Percentiles rank a stretch among this genome's conserved stretches.
phyloP scores from a whole-genome alignment of 2,113 vertebrate species.

The Eulemur rufifrons region DNA sequence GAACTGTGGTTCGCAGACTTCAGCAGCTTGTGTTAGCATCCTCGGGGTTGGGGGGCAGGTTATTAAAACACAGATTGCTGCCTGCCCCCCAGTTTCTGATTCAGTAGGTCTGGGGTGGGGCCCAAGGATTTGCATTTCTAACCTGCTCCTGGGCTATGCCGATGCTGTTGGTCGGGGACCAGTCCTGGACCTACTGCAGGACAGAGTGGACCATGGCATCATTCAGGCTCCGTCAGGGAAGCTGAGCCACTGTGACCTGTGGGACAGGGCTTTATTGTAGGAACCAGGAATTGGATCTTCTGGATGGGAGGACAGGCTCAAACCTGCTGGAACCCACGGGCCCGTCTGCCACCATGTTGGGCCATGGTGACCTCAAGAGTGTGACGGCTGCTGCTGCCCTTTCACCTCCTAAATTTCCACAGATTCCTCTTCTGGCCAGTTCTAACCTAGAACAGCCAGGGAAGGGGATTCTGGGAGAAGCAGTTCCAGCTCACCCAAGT shows the following conservation, averaged over 20 bases:
- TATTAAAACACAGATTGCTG: no score
- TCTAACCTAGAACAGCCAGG: neutral
- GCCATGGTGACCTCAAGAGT: no score
- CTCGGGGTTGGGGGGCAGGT: neutral
- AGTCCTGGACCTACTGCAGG: neutral
- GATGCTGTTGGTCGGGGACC: neutral
- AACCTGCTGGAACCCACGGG: neutral
- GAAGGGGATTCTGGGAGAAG: neutral
- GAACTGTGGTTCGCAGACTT: neutral
- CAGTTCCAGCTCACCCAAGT: neutral
- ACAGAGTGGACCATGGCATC: neutral
- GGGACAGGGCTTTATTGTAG: neutral
- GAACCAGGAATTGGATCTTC: neutral
- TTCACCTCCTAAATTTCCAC: neutral
- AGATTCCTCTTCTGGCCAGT: neutral
- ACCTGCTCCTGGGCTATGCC: neutral
- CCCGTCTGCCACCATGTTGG: fast-evolving
- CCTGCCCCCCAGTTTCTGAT: neutral
- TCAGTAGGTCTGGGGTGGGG: neutral
- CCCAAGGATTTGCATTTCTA: neutral
- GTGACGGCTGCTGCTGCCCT: neutral
- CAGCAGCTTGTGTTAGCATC: neutral
- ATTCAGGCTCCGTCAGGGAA: neutral
- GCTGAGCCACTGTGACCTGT: neutral
- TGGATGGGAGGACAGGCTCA: neutral